Base-by-base conservation (phyloP, 2,113 vertebrate genomes). In the Ammodytes dubius region DNA sequence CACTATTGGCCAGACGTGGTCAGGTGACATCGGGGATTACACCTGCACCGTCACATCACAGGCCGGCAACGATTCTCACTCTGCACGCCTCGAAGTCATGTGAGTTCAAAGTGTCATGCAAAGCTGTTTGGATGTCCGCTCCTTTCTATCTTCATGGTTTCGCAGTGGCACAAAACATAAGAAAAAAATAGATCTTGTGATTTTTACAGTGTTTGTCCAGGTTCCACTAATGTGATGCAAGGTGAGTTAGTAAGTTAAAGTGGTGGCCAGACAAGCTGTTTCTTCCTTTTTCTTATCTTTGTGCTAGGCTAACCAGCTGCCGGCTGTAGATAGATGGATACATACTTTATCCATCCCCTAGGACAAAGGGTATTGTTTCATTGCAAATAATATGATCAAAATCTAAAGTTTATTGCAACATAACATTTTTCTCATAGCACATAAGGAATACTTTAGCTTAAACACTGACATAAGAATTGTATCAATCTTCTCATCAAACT, bases 11-110 rank as follows among this genome's bases (percentile, higher is more conserved):
- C 98, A 99, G 91, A 99, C 98, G 0, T 99, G 98, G 98, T 99
- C 98, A 0, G 98, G 98, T 0, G 98, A 99, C 94, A 99, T 99
- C 0, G 98, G 98, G 0, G 97, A 99, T 89, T 99, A 99, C 77
- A 98, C 96, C 17, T 99, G 98, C 4, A 95, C 96, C 0, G 95
- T 98, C 61, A 37, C 95, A 35, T 99, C 98, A 0, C 87, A 87
- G 3, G 97, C 97, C 0, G 98, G 98, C 50, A 98, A 98, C 0
- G 97, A 98, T 87, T 97, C 97, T 65, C 93, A 87, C 69, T 87
- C 88, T 0, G 97, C 97, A 6, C 96, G 98, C 2, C 95, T 99
- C 13, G 98, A 99, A 95, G 98, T 99, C 78, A 99, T 99, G 98
- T 99, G 90, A 99, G 98, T 96, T 59, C 10, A 65, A 9, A 14